phyloP scores from a whole-genome alignment of 2,113 vertebrate species.

The Meleagris gallopavo region DNA sequence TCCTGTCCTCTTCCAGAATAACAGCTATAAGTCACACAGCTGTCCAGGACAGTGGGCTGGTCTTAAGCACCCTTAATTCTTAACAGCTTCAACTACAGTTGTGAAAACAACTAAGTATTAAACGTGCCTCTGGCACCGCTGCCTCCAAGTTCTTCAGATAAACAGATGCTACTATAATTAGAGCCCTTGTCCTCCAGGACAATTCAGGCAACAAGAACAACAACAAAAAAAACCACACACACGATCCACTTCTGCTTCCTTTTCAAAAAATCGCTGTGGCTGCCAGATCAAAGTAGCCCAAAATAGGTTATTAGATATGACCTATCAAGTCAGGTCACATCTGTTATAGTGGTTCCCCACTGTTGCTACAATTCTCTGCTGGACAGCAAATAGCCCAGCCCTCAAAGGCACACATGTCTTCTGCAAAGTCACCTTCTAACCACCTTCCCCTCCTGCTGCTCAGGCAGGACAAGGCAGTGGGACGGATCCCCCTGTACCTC shows the following conservation, averaged over 20 bases:
- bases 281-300: conserved; percentile 21
- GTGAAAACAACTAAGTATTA: background rate
- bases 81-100: background rate
- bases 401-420: background rate
- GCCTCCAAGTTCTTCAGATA: background rate
- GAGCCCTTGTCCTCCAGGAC: background rate
- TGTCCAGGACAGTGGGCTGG: background rate
- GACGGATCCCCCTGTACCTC: background rate
- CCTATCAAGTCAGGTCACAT: background rate
- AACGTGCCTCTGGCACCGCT: background rate
- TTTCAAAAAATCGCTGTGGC: background rate
- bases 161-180: conserved; percentile 52
- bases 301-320: background rate
- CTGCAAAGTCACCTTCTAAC: background rate
- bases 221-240: background rate
- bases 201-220: background rate
- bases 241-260: background rate
- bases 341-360: background rate
- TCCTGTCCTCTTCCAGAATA: too few relatives aligned
- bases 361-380: accelerated
- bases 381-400: background rate
- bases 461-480: background rate
- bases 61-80: background rate
- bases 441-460: background rate
- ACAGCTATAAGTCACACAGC: accelerated